These are phyloP conservation scores for Poeciliopsis gracilis DNA, from an alignment of 2,797 vertebrate genomes.

Conservation along the genomic window DNA sequence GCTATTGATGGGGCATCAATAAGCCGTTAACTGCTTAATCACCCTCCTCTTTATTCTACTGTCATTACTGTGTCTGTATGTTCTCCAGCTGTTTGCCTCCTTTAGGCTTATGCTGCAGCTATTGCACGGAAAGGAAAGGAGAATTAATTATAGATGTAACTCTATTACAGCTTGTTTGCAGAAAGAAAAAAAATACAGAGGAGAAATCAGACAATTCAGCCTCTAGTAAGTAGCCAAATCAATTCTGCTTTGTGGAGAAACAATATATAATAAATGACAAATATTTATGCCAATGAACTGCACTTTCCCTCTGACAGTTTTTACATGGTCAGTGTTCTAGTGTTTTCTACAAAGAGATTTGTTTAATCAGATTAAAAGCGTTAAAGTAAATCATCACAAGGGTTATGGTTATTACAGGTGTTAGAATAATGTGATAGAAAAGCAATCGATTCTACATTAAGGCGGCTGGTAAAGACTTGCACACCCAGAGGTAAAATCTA, in stretches of 20 bases:
- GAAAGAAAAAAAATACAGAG: background rate
- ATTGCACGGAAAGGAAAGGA: background rate
- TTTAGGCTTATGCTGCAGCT: background rate
- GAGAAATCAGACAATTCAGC: background rate
- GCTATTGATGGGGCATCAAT: background rate
- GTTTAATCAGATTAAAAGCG: background rate
- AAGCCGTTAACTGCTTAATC: background rate
- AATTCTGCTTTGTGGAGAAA: background rate
- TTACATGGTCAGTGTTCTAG: background rate
- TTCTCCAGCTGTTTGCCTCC: constrained; percentile 3
- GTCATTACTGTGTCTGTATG: background rate
- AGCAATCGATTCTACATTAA: background rate
- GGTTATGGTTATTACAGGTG: background rate
- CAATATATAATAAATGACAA: background rate
- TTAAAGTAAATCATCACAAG: background rate
- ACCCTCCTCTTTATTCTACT: background rate
- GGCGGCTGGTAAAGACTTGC: background rate
- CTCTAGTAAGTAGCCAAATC: background rate
- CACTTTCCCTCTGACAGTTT: background rate
- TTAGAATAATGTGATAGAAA: background rate
- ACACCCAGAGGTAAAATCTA: background rate
- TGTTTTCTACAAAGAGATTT: background rate
- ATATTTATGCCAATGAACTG: background rate
- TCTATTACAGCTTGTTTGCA: background rate
- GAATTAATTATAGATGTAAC: background rate